Evolutionary conservation across 1,140 invertebrate species (phyloP).

Genomic region (Drosophila seguyi): DNA sequence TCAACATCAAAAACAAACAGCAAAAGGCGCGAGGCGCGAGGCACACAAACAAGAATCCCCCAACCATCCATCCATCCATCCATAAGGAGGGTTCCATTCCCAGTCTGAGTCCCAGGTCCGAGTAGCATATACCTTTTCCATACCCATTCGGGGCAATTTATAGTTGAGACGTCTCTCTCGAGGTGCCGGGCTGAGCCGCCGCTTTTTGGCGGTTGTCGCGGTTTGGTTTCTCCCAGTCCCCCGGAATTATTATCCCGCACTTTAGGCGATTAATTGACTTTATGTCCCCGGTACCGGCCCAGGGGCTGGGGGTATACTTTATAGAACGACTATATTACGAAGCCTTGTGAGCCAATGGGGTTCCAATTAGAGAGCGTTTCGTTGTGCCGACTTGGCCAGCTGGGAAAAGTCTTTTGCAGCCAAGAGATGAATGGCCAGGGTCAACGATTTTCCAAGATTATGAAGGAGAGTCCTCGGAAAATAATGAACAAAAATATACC

Average conservation of each 20-base stretch:
- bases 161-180: constrained; percentile 73
- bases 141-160: constrained; percentile 45
- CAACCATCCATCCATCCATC: constrained; percentile 1
- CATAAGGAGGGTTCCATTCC: constrained; percentile 24
- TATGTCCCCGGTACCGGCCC: constrained; percentile 28
- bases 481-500: not conserved
- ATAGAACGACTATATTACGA: constrained; percentile 21
- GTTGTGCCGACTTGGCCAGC: constrained; percentile 37
- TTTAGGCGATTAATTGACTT: constrained; percentile 83
- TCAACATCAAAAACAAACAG: constrained; percentile 80
- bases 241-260: constrained; percentile 71
- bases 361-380: constrained; percentile 65
- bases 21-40: constrained; percentile 63
- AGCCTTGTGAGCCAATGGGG: constrained; percentile 53
- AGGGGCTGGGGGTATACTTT: not conserved
- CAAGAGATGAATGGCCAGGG: constrained; percentile 13
- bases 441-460: not conserved
- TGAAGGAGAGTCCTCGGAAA: not conserved
- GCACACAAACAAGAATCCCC: constrained; percentile 46
- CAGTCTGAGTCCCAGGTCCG: constrained; percentile 4
- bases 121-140: constrained; percentile 10
- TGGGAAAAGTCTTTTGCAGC: constrained; percentile 38
- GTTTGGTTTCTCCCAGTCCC: constrained; percentile 68
- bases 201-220: constrained; percentile 81
- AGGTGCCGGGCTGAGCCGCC: constrained; percentile 60